Base-by-base conservation (phyloP, 2,888 invertebrate genomes). In the Cheilosia variabilis region DNA sequence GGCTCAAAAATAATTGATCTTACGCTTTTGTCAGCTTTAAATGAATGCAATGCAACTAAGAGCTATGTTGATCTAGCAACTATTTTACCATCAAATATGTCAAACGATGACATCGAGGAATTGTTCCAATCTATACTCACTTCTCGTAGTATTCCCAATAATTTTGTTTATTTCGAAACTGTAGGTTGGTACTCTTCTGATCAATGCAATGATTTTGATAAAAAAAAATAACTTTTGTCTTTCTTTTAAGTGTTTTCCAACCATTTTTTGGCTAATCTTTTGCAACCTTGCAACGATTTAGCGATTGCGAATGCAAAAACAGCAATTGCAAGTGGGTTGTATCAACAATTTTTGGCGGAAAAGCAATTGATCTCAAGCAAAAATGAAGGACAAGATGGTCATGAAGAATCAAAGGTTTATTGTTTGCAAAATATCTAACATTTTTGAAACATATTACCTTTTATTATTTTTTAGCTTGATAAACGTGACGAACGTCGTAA, bases 401-500 rank as follows among this genome's bases (percentile, higher is more conserved):
- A 91, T 53, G 92, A 92, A n/a, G 91, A 91, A 47, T 83, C 90
- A 88, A 90, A 91, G 43, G 88, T 88, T 79, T 37, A 1, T 58
- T 19, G 27, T 47, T 31, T 31, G 10, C 1, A 17, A 6, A 52
- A 10, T 31, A 31, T n/a, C 5, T 27, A 41, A 7, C 13, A 17
- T 13, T 22, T 37, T 0, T 31, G 7, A 22, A 2, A 50, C 9
- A n/a, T 27, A 52, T 27, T 13, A 17, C 15, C 45, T 15, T 15
- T 15, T 13, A 13, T 6, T 43, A 7, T 47, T 0, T 13, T 58
- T 69, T 94, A 95, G 92, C 93, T 94, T 50, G 96, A 97, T 89
- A 95, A 95, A 89, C 95, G 97, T 83, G 98, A 98, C 72, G 98
- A 98, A 89, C 94, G 98, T 13, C 94, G 97, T 78, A 97, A 97